Percentiles rank a stretch among this genome's conserved stretches.
phyloP scores from a whole-genome alignment of 2,888 invertebrate genomes.

The Agapetus fuscipes region DNA sequence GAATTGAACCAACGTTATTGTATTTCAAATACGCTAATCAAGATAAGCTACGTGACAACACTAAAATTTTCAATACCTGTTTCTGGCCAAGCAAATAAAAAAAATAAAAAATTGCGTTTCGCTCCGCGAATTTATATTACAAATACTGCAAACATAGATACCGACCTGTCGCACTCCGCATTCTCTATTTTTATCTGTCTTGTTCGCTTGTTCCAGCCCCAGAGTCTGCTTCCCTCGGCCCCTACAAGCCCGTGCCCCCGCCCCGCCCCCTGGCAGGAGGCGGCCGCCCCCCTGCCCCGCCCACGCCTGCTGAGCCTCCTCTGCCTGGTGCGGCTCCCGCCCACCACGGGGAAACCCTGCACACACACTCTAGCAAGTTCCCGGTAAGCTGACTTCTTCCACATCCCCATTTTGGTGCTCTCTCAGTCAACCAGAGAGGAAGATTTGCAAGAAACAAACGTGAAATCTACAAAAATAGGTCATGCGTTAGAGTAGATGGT shows the following conservation, averaged over 20 bases:
- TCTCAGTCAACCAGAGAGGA: background rate
- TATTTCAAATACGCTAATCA: too few relatives aligned
- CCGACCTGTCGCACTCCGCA: too few relatives aligned
- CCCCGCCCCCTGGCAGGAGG: slow-evolving; percentile 54
- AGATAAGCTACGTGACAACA: too few relatives aligned
- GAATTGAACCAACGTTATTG: too few relatives aligned
- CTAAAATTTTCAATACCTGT: too few relatives aligned
- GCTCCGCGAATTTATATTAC: too few relatives aligned
- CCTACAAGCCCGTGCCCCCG: slow-evolving; percentile 49
- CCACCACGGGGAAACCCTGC: slow-evolving; percentile 37
- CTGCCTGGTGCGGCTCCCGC: slow-evolving; percentile 34
- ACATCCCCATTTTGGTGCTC: background rate
- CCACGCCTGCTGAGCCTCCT: slow-evolving; percentile 38
- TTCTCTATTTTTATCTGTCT: too few relatives aligned
- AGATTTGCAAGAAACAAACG: background rate
- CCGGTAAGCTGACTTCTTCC: slow-evolving; percentile 49
- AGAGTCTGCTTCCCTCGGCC: slow-evolving; percentile 45
- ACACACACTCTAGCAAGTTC: slow-evolving; percentile 71
- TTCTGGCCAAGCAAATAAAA: too few relatives aligned
- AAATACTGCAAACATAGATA: too few relatives aligned
- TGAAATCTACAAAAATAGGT: background rate
- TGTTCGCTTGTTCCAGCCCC: slow-evolving; percentile 26
- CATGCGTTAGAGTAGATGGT: too few relatives aligned
- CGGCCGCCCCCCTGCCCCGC: slow-evolving; percentile 49
- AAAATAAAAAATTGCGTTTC: too few relatives aligned